Evolutionary conservation across 2,797 vertebrate species (phyloP).

Genomic region (Danio jaintianensis): DNA sequence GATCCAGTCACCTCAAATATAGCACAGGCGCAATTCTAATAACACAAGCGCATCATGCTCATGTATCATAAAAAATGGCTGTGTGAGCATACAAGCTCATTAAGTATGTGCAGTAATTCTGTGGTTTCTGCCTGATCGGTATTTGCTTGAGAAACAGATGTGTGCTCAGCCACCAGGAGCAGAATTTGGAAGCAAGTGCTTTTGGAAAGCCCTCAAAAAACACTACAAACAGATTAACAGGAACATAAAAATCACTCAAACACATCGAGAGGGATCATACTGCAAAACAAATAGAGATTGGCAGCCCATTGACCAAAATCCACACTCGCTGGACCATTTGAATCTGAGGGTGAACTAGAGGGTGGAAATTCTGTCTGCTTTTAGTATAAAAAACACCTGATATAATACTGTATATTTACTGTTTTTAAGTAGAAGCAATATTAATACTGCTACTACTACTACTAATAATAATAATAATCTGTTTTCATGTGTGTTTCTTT

Average conservation of each 20-base stretch:
- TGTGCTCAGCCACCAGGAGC: conserved; percentile 76
- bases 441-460: too few relatives aligned
- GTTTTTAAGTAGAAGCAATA: too few relatives aligned
- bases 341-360: conserved; percentile 53
- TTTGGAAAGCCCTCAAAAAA: conserved; percentile 68
- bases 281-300: conserved; percentile 66
- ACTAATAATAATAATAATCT: too few relatives aligned
- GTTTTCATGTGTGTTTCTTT: too few relatives aligned
- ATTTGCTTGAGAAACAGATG: conserved; percentile 80
- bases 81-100: conserved; percentile 47
- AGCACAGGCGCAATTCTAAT: conserved; percentile 60
- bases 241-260: conserved; percentile 66
- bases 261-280: conserved; percentile 62
- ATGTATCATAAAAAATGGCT: conserved; percentile 29
- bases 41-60: conserved; percentile 34
- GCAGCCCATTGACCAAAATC: conserved; percentile 67
- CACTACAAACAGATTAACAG: conserved; percentile 77
- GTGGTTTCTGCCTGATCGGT: conserved; percentile 68
- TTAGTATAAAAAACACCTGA: too few relatives aligned
- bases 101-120: conserved; percentile 62
- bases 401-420: too few relatives aligned
- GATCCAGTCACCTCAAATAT: conserved; percentile 69
- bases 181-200: conserved; percentile 69
- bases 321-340: conserved; percentile 55
- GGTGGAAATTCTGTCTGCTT: background rate